Conservation (phyloP, 1,140 invertebrate genomes). For the Lerema accius region DNA sequence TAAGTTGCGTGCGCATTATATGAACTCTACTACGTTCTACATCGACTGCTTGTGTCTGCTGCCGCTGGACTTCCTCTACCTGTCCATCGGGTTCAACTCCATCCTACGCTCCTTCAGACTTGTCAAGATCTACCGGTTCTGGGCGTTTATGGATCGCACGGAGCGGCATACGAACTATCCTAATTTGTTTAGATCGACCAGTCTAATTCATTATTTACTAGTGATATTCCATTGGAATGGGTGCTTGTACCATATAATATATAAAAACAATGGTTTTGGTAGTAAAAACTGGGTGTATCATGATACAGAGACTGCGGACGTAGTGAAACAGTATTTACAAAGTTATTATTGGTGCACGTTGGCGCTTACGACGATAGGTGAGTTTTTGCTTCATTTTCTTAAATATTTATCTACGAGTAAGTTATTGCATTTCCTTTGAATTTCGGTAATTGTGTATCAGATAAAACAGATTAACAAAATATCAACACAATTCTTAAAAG, state of each 20-base stretch:
- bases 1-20: constrained; percentile 97
- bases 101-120: constrained; percentile 97
- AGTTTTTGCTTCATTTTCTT: constrained; percentile 51
- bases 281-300: constrained; percentile 95
- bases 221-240: constrained; percentile 99
- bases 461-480: too few species aligned
- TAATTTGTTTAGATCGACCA: constrained; percentile 97
- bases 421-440: too few species aligned
- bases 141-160: constrained; percentile 99
- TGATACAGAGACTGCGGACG: constrained; percentile 91
- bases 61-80: constrained; percentile 98
- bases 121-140: constrained; percentile 99
- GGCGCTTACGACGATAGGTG: constrained; percentile 95
- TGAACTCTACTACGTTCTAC: constrained; percentile 99
- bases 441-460: too few species aligned
- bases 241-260: constrained; percentile 97
- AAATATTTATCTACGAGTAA: constrained; percentile 1
- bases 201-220: constrained; percentile 97
- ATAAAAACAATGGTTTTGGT: constrained; percentile 96
- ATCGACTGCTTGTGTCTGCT: constrained; percentile 98
- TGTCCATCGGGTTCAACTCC: constrained; percentile 99
- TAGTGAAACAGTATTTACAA: constrained; percentile 97
- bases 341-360: constrained; percentile 99
- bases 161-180: constrained; percentile 99
- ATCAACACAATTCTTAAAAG: too few species aligned